Evolutionary conservation across 2,888 invertebrate species (phyloP), one percentile per base, ranked within the genome.

Genomic region (Pyrochroa serraticornis): DNA sequence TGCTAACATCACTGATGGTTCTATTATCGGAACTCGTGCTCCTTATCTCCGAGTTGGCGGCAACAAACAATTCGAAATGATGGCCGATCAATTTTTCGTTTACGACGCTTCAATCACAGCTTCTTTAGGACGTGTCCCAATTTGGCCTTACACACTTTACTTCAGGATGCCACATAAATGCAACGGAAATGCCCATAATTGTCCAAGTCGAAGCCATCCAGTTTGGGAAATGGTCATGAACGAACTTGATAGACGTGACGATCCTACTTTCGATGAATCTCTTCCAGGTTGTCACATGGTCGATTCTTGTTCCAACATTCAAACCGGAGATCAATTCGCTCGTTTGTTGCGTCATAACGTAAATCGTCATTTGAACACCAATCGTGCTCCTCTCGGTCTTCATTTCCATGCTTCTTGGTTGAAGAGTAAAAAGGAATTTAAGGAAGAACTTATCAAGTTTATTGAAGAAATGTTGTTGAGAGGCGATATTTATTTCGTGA

Each of bases 211-310:
- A 76, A 92, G 92, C 72, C 95, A 95, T 74, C 94, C 95, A 22
- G 93, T 95, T 37, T 95, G 95, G 95, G 95, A 95, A 81, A 95
- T 95, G 88, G 95, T 95, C 47, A 93, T 95, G 93, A 95, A 95
- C 77, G 95, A 95, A 78, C 81, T 95, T 69, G 95, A 95, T 80
- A 87, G 95, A 78, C 87, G 95, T 79, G 95, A 95, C 77, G 95
- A 95, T 75, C 95, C 95, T 3, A 92, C 92, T 3, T 95, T 95
- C 77, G 95, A 95, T 74, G 95, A 95, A 79, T 92, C 92, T 3
- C 83, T 95, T 54, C 94, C 95, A 34, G 93, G 95, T 86, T 95
- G 95, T 80, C 94, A 95, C 80, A 93, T 95, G 84, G 94, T 95
- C 0, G 95, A 95, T 77, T 94, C 94, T 30, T 95, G 95, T 81